Evolutionary conservation across 1,140 invertebrate genomes (phyloP), one percentile per base, ranked within the genome.

Genomic region (Scylla paramamosain): DNA sequence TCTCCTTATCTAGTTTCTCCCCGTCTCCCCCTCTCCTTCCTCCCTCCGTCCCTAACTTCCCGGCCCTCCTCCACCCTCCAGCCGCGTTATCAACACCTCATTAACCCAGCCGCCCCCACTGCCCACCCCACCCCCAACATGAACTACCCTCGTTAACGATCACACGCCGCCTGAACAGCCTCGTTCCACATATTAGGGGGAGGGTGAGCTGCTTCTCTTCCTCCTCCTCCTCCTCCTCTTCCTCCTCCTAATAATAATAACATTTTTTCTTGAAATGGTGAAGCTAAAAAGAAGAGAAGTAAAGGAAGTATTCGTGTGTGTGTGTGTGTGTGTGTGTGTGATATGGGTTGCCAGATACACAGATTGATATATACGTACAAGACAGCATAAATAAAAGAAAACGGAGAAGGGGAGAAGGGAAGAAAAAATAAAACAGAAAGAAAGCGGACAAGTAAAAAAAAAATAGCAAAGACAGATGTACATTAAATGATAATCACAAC

Each of bases 81-180:
- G 31, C 25, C 87, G 25, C 48, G 89, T 91, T 91, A 91, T 52
- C 4, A 90, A n/a, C 89, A 52, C 89, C n/a, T 32, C 89, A 91
- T 91, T 91, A 91, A 52, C 48, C 89, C 45, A 7, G 88, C 39
- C 59, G 46, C 31, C 45, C 10, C 39, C 39, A 39, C 39, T 39
- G 8, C 88, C 89, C 31, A 31, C 20, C 67, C 67, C 20, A 12
- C 67, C n/a, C 67, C 20, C 8, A 1, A 77, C 52, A 59, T 59
- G 52, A 59, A 59, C 52, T 59, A 59, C 52, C 52, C 67, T 77
- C 67, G 67, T 77, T 77, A 77, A 77, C 67, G 67, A 77, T 77
- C 67, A 77, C 67, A n/a, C 67, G n/a, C 67, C 67, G 67, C 67
- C 67, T 77, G 20, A 77, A 77, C 67, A 77, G n/a, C 67, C 67